Conservation (phyloP, 2,888 invertebrate species). For the Iphiclides podalirius region DNA sequence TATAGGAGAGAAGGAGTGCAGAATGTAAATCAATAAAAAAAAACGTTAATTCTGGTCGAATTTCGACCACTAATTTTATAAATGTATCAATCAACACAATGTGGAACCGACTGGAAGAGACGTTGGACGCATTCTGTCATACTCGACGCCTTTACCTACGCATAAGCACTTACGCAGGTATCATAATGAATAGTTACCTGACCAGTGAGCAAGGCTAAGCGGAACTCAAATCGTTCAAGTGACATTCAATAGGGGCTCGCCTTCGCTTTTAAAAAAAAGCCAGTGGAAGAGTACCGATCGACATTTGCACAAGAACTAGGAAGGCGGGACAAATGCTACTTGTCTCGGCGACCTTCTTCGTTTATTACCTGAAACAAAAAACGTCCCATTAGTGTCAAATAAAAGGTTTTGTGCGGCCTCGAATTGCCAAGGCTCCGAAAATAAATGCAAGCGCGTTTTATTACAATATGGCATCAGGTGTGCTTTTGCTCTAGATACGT, state of each 20-base stretch:
- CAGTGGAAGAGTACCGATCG: constrained; percentile 3
- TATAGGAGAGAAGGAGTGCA: too few relatives aligned
- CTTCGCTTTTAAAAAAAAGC: constrained; percentile 42
- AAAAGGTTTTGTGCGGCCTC: not conserved
- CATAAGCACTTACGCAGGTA: constrained; percentile 3
- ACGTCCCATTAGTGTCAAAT: not conserved
- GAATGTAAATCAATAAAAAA: too few relatives aligned
- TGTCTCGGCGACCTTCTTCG: constrained; percentile 7
- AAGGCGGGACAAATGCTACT: constrained; percentile 15
- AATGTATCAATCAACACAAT: too few relatives aligned
- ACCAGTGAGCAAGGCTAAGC: constrained; percentile 46
- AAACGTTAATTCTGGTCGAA: too few relatives aligned
- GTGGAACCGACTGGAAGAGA: too few relatives aligned
- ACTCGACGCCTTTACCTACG: too few relatives aligned
- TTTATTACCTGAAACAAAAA: constrained; percentile 7
- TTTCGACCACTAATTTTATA: too few relatives aligned
- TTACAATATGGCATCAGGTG: too few relatives aligned
- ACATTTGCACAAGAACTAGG: constrained; percentile 14
- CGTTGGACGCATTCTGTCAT: too few relatives aligned
- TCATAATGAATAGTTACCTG: constrained; percentile 11
- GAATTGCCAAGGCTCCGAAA: too few relatives aligned
- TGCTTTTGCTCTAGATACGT: too few relatives aligned
- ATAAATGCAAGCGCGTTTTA: too few relatives aligned
- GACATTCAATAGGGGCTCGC: constrained; percentile 52
- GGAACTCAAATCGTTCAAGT: constrained; percentile 48